Evolutionary conservation across 2,113 vertebrate species (phyloP).

Genomic region (Leiothrix lutea): DNA sequence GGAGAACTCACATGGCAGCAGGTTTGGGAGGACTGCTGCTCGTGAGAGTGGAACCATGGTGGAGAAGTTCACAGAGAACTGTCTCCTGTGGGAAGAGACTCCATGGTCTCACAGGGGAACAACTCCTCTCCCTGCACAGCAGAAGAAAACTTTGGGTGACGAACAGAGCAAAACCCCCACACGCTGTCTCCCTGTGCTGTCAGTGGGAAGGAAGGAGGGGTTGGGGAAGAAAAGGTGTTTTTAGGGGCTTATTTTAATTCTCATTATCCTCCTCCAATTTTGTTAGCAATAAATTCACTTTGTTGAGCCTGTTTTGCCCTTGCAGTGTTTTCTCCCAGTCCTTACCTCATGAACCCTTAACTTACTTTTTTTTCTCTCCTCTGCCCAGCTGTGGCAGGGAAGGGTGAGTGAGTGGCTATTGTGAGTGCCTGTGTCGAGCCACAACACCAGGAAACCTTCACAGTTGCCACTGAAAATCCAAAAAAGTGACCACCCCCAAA

Average conservation of each 20-base stretch:
- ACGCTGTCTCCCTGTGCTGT: too few species aligned
- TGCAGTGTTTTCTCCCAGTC: neutral
- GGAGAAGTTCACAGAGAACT: too few species aligned
- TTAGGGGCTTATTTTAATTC: neutral
- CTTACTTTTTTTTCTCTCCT: neutral
- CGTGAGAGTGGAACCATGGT: too few species aligned
- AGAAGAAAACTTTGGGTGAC: too few species aligned
- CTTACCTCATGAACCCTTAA: neutral
- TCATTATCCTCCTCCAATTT: neutral
- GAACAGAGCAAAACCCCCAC: too few species aligned
- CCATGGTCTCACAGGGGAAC: neutral
- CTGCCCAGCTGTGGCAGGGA: neutral
- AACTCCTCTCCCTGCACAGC: neutral
- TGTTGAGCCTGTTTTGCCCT: neutral
- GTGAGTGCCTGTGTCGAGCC: neutral
- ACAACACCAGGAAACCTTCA: neutral
- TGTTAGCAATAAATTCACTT: neutral
- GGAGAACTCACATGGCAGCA: too few species aligned
- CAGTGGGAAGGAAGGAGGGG: accelerated
- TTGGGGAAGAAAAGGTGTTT: neutral
- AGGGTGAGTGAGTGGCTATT: neutral
- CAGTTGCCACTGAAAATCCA: neutral
- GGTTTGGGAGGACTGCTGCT: too few species aligned
- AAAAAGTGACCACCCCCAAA: neutral
- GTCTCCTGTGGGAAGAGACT: too few species aligned